Percentiles rank a stretch among this genome's conserved stretches.
phyloP scores from a whole-genome alignment of 2,797 vertebrate genomes.

The Sciurus carolinensis region DNA sequence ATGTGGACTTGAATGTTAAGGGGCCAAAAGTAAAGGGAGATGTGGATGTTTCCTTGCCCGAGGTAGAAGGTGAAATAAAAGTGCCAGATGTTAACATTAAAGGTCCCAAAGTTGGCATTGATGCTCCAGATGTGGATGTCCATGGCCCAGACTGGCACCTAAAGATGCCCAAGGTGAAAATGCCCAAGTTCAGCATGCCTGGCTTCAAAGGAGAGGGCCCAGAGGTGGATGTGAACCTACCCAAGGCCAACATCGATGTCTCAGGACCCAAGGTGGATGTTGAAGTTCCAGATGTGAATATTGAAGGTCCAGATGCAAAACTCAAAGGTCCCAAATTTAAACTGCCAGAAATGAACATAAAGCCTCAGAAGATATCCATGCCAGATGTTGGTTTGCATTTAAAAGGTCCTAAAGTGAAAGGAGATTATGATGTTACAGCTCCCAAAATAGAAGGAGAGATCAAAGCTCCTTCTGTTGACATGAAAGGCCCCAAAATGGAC shows the following conservation, averaged over 20 bases:
- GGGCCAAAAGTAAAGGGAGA: constrained; percentile 78
- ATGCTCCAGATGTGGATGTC: constrained; percentile 71
- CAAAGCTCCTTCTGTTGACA: constrained; percentile 72
- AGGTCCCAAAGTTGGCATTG: constrained; percentile 71
- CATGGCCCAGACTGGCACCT: constrained; percentile 83
- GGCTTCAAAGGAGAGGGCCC: constrained; percentile 82
- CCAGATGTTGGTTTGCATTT: constrained; percentile 81
- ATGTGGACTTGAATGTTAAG: constrained; percentile 80
- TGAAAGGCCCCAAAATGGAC: constrained; percentile 79
- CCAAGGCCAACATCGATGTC: constrained; percentile 47
- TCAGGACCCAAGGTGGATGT: constrained; percentile 80
- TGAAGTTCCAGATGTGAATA: constrained; percentile 75
- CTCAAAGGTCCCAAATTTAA: constrained; percentile 83
- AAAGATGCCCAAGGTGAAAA: constrained; percentile 81
- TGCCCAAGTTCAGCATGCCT: constrained; percentile 83
- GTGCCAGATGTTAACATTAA: constrained; percentile 76
- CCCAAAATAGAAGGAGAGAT: constrained; percentile 84
- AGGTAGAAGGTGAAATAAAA: constrained; percentile 81
- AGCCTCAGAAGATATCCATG: constrained; percentile 80
- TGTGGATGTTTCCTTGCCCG: constrained; percentile 56
- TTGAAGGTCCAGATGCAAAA: constrained; percentile 83
- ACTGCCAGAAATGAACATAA: constrained; percentile 82
- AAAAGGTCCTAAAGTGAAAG: constrained; percentile 85
- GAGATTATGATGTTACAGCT: constrained; percentile 78
- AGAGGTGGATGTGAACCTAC: constrained; percentile 73